Evolutionary conservation across 2,888 invertebrate genomes (phyloP), one percentile per base, ranked within the genome.

Genomic region (Caenorhabditis japonica): DNA sequence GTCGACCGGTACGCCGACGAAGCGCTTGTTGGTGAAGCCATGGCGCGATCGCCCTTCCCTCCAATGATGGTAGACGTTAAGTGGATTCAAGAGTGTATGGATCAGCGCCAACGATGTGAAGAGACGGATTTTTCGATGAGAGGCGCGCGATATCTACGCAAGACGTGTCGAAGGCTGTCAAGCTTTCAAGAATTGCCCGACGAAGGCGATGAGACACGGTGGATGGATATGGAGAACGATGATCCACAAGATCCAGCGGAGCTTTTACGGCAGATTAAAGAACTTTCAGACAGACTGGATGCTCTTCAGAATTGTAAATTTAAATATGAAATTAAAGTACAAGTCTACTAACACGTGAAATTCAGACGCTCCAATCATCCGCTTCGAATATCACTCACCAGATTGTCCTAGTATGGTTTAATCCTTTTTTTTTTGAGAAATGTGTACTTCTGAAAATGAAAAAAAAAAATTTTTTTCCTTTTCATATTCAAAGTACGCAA

Each of bases 31-130:
- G 34, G 43, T 12, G 8, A 12, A 0, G 72, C 72, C 1, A 72
- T 72, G 59, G 13, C 47, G 0, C 33, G 70, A 12, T 15, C 13
- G 1, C 58, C 53, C 4, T 2, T 1, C 23, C 60, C 64, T 7
- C 66, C 59, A 5, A 27, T 66, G 12, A 71, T 72, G 58, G 64
- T 72, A 2, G 72, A 72, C 33, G 49, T 72, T 0, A 64, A 72
- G 51, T 72, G 72, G 72, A 72, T 72, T 43, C 72, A 72, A 46
- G 64, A 72, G 51, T 70, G 72, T 23, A 25, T 72, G 17, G 72
- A 72, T 47, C 39, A 55, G 2, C 47, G 58, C 10, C 13, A 49
- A 21, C 43, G 51, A 34, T 55, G 64, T 21, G 39, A 55, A 23
- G 72, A 72, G 23, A 47, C 21, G 5, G 72, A 72, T 17, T 72